These are phyloP conservation scores for Drosophila rhopaloa DNA, from an alignment of 1,140 invertebrate species.

Conservation along the genomic window DNA sequence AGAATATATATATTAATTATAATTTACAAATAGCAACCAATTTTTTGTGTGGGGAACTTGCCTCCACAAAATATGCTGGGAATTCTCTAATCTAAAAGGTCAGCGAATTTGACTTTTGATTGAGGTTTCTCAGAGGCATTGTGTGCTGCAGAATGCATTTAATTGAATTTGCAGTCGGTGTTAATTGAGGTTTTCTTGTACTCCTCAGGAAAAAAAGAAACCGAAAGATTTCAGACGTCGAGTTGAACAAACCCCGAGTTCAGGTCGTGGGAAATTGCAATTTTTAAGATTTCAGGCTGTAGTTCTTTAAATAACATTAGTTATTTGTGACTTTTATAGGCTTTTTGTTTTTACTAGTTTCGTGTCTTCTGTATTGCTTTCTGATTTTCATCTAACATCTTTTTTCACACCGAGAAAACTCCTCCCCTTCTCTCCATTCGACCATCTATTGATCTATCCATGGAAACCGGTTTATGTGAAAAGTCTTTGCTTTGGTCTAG, in stretches of 20 bases:
- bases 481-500: conserved; percentile 18
- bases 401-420: conserved; percentile 13
- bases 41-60: background rate
- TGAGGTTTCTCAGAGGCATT: conserved; percentile 24
- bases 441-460: conserved; percentile 31
- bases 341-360: background rate
- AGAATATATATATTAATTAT: no score
- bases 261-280: conserved; percentile 19
- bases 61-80: background rate
- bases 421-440: background rate
- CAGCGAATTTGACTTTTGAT: conserved; percentile 44
- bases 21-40: no score
- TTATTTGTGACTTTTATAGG: background rate
- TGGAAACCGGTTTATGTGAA: conserved; percentile 44
- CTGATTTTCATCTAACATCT: background rate
- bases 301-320: background rate
- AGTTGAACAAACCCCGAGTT: conserved; percentile 51
- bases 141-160: conserved; percentile 58
- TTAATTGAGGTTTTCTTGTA: conserved; percentile 53
- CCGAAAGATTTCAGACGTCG: conserved; percentile 11
- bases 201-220: background rate
- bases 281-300: background rate
- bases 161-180: conserved; percentile 74
- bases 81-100: conserved; percentile 21
- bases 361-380: background rate